Conservation (phyloP, 2,888 invertebrate species). For the Folsomia candida region DNA sequence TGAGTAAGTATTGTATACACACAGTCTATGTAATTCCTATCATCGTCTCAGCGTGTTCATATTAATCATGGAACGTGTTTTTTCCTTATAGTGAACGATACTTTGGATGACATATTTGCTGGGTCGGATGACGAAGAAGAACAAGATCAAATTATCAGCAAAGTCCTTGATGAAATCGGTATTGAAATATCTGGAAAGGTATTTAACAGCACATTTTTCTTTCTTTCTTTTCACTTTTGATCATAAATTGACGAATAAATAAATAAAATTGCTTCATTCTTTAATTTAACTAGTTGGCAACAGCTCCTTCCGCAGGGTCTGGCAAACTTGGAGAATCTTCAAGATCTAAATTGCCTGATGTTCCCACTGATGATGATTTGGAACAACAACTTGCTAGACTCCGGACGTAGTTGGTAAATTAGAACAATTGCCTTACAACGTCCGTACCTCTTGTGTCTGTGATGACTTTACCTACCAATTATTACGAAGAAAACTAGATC, state of each 20-base stretch:
- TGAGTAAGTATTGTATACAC: constrained; percentile 70
- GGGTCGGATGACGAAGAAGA: constrained; percentile 90
- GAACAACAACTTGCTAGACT: constrained; percentile 70
- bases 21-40: too few species aligned
- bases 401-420: too few species aligned
- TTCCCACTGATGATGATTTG: constrained; percentile 67
- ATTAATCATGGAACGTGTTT: too few species aligned
- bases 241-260: background rate
- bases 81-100: constrained; percentile 72
- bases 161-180: constrained; percentile 93
- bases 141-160: constrained; percentile 78
- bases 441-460: too few species aligned
- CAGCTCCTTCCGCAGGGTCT: constrained; percentile 63
- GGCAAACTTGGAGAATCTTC: constrained; percentile 59
- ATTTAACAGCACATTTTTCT: constrained; percentile 43
- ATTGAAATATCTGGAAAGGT: constrained; percentile 90
- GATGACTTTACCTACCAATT: too few species aligned
- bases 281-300: constrained; percentile 36
- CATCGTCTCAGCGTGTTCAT: too few species aligned
- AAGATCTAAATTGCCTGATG: constrained; percentile 56
- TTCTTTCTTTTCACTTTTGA: background rate
- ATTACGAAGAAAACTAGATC: too few species aligned
- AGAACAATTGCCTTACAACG: too few species aligned
- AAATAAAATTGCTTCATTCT: background rate
- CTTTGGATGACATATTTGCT: constrained; percentile 80